Conservation (phyloP, 2,888 invertebrate species). For the Thymelicus acteon region DNA sequence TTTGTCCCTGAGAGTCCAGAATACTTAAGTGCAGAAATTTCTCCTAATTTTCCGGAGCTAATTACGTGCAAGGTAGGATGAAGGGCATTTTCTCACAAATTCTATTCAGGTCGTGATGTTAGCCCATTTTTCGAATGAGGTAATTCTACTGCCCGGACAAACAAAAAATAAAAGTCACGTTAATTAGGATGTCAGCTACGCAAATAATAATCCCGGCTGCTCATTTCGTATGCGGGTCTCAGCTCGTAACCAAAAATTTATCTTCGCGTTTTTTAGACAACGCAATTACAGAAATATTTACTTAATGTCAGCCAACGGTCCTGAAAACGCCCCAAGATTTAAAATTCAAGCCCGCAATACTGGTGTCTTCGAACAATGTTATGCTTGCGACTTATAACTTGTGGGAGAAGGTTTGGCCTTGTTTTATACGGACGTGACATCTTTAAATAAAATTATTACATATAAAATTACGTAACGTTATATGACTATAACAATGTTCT, state of each 20-base stretch:
- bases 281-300: slow-evolving; percentile 79
- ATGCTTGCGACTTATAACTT: slow-evolving; percentile 3
- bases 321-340: slow-evolving; percentile 56
- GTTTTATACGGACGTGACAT: background rate
- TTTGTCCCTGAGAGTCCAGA: slow-evolving; percentile 57
- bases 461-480: no score
- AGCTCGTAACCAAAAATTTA: slow-evolving; percentile 67
- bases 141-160: slow-evolving; percentile 61
- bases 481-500: no score
- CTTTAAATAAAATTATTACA: background rate
- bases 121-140: slow-evolving; percentile 58
- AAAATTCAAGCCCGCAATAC: slow-evolving; percentile 19
- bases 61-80: slow-evolving; percentile 31
- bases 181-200: slow-evolving; percentile 80
- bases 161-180: slow-evolving; percentile 71
- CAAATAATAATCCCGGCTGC: slow-evolving; percentile 77
- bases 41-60: slow-evolving; percentile 55
- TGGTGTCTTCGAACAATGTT: slow-evolving; percentile 18
- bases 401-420: background rate
- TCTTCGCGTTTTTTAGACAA: slow-evolving; percentile 73
- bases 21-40: slow-evolving; percentile 55
- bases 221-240: slow-evolving; percentile 75
- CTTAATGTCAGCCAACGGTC: slow-evolving; percentile 62
- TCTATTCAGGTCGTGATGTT: slow-evolving; percentile 34
- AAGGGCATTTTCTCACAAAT: slow-evolving; percentile 35